These are phyloP conservation scores for Molossus molossus DNA, from an alignment of 2,797 vertebrate genomes.

Conservation along the genomic window DNA sequence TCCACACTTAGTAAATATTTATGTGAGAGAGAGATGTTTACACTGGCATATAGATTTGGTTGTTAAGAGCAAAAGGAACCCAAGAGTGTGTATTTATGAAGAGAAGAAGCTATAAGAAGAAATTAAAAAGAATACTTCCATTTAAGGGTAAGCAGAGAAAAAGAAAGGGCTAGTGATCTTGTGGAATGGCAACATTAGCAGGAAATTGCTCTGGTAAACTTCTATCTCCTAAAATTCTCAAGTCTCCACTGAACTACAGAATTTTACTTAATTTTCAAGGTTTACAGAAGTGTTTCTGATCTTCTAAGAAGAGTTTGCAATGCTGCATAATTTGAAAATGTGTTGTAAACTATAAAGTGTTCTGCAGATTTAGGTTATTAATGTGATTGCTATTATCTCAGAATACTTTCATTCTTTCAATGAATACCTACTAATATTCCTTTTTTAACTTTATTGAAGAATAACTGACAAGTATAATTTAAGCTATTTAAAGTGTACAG, in stretches of 20 bases:
- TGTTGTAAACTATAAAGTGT: background rate
- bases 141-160: background rate
- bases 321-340: background rate
- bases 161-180: background rate
- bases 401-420: conserved; percentile 9
- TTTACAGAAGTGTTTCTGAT: background rate
- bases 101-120: background rate
- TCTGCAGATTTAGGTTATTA: background rate
- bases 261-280: background rate
- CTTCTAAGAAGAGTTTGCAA: background rate
- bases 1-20: conserved; percentile 4
- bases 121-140: background rate
- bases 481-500: background rate
- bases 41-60: background rate
- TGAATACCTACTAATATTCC: background rate
- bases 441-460: background rate
- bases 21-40: background rate
- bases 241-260: background rate
- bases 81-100: background rate
- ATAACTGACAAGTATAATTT: background rate
- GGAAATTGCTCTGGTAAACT: background rate
- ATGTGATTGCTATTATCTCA: background rate
- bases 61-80: conserved; percentile 1
- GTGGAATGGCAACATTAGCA: background rate
- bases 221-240: background rate